phyloP scores from a whole-genome alignment of 2,797 vertebrate species.

The Gallinago stenura region DNA sequence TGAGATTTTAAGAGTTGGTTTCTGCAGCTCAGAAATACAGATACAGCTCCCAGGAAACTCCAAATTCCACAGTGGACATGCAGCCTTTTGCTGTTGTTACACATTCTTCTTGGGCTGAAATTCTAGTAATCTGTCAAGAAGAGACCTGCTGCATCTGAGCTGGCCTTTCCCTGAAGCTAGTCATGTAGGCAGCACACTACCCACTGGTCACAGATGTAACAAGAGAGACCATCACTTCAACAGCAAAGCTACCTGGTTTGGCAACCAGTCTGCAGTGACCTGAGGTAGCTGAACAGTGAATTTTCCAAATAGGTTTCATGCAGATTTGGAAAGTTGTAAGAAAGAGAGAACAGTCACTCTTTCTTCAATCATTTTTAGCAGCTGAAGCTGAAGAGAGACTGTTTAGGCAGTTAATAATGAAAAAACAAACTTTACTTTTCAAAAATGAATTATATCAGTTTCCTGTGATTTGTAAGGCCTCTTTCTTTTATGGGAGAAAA shows the following conservation, averaged over 20 bases:
- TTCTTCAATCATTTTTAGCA: background rate
- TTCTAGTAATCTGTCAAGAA: background rate
- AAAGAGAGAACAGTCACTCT: background rate
- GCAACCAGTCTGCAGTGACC: background rate
- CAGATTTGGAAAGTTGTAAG: background rate
- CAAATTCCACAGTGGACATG: background rate
- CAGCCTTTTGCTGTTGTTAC: background rate
- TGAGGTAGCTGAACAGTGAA: background rate
- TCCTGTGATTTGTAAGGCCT: background rate
- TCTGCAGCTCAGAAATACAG: background rate
- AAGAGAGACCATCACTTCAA: background rate
- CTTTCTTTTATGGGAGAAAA: background rate
- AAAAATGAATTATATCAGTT: background rate
- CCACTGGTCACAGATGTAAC: background rate
- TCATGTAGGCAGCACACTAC: background rate
- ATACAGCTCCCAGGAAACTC: background rate
- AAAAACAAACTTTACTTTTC: background rate
- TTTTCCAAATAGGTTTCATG: background rate
- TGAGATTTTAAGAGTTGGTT: background rate
- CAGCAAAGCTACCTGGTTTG: background rate
- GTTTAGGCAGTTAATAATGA: background rate
- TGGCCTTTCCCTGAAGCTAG: background rate
- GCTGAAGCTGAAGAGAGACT: background rate
- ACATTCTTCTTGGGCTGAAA: background rate
- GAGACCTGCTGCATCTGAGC: background rate